These are phyloP conservation scores for Pyrgus malvae DNA, from an alignment of 2,888 invertebrate genomes.

Conservation along the genomic window DNA sequence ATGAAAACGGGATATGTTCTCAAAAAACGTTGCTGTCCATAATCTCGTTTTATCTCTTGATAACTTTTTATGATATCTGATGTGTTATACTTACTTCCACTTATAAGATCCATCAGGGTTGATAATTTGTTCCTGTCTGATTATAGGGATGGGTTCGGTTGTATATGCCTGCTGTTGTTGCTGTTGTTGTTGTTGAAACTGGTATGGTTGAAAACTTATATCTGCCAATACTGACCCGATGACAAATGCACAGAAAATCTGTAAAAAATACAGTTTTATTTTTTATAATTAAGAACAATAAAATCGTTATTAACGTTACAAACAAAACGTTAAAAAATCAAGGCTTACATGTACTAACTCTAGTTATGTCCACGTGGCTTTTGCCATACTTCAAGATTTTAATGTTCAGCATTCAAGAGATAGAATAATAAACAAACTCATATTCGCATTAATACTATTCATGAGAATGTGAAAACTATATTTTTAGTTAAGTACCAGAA, in stretches of 20 bases:
- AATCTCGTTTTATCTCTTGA: too few species aligned
- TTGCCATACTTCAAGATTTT: too few species aligned
- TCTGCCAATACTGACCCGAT: constrained; percentile 53
- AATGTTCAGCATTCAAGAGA: too few species aligned
- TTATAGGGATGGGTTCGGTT: constrained; percentile 84
- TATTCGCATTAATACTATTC: too few species aligned
- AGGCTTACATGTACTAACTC: too few species aligned
- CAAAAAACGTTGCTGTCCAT: too few species aligned
- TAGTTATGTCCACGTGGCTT: too few species aligned
- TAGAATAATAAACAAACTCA: too few species aligned
- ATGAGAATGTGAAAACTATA: too few species aligned
- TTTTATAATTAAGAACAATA: not conserved
- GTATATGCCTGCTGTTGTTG: constrained; percentile 54
- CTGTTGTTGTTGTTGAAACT: constrained; percentile 49
- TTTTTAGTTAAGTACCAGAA: too few species aligned
- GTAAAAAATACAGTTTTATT: constrained; percentile 10
- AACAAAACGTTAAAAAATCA: too few species aligned
- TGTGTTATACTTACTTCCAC: constrained; percentile 60
- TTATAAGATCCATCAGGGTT: constrained; percentile 86
- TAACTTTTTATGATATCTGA: not conserved
- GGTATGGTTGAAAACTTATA: constrained; percentile 58
- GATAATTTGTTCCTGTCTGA: constrained; percentile 85
- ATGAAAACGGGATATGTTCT: too few species aligned
- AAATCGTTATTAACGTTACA: not conserved
- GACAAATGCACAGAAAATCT: constrained; percentile 46